Evolutionary conservation across 2,797 vertebrate genomes (phyloP), one percentile per base, ranked within the genome.

Genomic region (Sebastes glaucus): DNA sequence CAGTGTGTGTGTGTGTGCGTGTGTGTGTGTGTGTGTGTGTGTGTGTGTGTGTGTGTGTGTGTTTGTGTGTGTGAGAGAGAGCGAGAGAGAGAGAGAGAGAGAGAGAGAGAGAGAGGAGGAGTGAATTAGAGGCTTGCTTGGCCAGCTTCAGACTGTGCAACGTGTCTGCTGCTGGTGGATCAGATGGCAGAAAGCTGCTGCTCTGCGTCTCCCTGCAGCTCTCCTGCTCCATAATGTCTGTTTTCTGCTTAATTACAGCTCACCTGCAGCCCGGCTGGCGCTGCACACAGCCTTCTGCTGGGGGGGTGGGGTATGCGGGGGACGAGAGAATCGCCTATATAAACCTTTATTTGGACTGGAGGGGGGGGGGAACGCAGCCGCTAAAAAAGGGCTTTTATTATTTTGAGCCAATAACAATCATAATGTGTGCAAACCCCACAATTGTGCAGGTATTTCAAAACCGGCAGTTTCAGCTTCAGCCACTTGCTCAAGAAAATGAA

Each of bases 111-210:
- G 28, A 30, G 80, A 73, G 80, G 86, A 83, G 89, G 81, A 88
- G 88, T 87, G 93, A 93, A 91, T 93, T 92, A 92, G 82, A 92
- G 93, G 89, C 84, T 87, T 90, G 77, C 91, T 87, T 88, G 88
- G 90, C 90, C 74, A 74, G 81, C 87, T 82, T 90, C 72, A 93
- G 90, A 92, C 90, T 92, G 81, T 93, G 92, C 94, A 93, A 95
- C 94, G 94, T 95, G 94, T 94, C 93, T 93, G 87, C 89, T 92
- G 88, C 80, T 85, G 84, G 6, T 78, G 89, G 92, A 90, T 93
- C 92, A 91, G 90, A 94, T 93, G 88, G 84, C 86, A 83, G 69
- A 90, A 82, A 82, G 82, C 88, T 85, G 81, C 87, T 82, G 68
- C 70, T 74, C 55, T 73, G 73, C 46, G 66, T 89, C 85, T 90